These are phyloP conservation scores for Holotrichia oblita DNA, from an alignment of 1,140 invertebrate species.

Conservation along the genomic window DNA sequence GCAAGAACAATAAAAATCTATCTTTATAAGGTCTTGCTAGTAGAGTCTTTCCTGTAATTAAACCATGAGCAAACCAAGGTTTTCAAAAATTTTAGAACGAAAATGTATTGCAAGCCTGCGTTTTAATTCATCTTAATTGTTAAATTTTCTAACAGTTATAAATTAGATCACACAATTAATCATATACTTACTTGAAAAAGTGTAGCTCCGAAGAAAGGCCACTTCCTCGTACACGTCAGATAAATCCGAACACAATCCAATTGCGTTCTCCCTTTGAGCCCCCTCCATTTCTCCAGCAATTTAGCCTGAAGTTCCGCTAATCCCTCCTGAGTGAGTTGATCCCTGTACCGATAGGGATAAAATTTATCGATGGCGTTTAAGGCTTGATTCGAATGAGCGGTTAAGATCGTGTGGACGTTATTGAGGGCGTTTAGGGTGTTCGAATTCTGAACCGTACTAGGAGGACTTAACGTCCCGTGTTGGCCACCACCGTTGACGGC, in stretches of 20 bases:
- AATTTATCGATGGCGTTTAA: slow-evolving; percentile 87
- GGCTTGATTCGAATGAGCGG: slow-evolving; percentile 66
- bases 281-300: slow-evolving; percentile 88
- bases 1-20: too few relatives aligned
- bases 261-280: slow-evolving; percentile 83
- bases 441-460: slow-evolving; percentile 54
- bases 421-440: slow-evolving; percentile 58
- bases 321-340: slow-evolving; percentile 80
- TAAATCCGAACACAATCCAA: slow-evolving; percentile 94
- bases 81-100: too few relatives aligned
- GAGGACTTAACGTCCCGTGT: slow-evolving; percentile 56
- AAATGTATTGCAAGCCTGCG: too few relatives aligned
- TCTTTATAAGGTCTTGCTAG: too few relatives aligned
- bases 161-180: too few relatives aligned
- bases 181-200: slow-evolving; percentile 81
- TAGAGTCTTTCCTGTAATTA: too few relatives aligned
- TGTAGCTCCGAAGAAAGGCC: slow-evolving; percentile 94
- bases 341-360: slow-evolving; percentile 87
- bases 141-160: too few relatives aligned
- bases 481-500: slow-evolving; percentile 45
- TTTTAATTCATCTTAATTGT: too few relatives aligned
- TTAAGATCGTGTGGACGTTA: slow-evolving; percentile 62
- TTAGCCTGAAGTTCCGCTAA: slow-evolving; percentile 83
- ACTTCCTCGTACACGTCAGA: slow-evolving; percentile 93
- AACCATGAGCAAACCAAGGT: too few relatives aligned